Evolutionary conservation across 2,797 vertebrate genomes (phyloP).

Genomic region (Danio choprae): DNA sequence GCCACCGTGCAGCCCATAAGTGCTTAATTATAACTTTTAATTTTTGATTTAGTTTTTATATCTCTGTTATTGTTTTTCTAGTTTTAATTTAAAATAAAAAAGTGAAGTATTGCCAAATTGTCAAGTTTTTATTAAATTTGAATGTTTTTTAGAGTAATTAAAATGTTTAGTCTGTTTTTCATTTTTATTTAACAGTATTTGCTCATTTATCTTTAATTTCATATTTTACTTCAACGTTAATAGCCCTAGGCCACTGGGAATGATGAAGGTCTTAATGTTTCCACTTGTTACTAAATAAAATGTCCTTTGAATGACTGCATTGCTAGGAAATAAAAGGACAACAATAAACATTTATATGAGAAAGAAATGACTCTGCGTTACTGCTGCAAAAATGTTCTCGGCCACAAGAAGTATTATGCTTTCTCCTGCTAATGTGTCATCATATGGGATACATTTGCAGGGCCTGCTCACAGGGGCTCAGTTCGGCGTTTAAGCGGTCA

Average conservation of each 20-base stretch:
- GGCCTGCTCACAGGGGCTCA: conserved; percentile 67
- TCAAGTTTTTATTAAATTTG: background rate
- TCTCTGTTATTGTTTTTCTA: background rate
- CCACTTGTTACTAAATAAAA: conserved; percentile 4
- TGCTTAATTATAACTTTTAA: background rate
- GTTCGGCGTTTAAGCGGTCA: conserved; percentile 73
- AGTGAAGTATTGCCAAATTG: too few species aligned
- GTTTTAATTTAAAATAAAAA: background rate
- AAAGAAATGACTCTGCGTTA: conserved; percentile 58
- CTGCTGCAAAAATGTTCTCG: conserved; percentile 50
- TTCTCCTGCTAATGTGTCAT: conserved; percentile 63
- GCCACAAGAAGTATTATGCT: conserved; percentile 67
- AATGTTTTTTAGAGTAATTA: background rate
- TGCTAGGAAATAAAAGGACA: conserved; percentile 32
- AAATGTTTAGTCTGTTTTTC: background rate
- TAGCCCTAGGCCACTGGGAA: background rate
- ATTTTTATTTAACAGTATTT: background rate
- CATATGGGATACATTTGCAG: conserved; percentile 70
- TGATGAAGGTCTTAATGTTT: conserved; percentile 11
- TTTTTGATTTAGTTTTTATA: background rate
- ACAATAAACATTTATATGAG: conserved; percentile 39
- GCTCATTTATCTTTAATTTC: background rate
- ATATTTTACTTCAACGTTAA: background rate
- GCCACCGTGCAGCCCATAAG: too few species aligned
- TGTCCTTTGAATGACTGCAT: conserved; percentile 6